phyloP scores from a whole-genome alignment of 2,113 vertebrate species.

The Sitta europaea region DNA sequence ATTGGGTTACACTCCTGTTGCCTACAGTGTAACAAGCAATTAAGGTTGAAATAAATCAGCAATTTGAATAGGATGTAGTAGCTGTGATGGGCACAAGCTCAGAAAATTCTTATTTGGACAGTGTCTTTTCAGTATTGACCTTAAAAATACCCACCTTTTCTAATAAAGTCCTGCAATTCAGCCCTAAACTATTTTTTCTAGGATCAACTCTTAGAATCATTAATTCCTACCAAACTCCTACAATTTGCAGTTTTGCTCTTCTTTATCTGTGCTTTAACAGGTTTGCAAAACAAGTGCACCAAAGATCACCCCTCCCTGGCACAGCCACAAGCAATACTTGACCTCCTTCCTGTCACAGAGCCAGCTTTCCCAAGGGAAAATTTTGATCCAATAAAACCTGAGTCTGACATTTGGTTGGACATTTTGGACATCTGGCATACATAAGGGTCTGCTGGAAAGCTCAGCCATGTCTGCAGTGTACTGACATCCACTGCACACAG shows the following conservation, averaged over 20 bases:
- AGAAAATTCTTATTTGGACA: neutral
- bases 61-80: neutral
- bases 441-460: neutral
- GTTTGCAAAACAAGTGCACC: neutral
- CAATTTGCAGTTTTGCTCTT: neutral
- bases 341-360: neutral
- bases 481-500: neutral
- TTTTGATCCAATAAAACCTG: neutral
- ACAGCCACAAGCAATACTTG: neutral
- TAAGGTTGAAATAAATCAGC: neutral
- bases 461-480: neutral
- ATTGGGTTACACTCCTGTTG: neutral
- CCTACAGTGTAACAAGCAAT: neutral
- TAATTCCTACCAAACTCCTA: neutral
- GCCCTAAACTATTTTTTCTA: neutral
- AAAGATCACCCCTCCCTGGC: neutral
- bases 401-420: neutral
- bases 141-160: neutral
- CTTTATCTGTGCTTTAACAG: neutral
- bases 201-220: neutral
- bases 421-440: neutral
- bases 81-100: neutral
- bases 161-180: neutral
- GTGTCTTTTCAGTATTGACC: neutral
- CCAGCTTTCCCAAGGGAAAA: neutral